Conservation (phyloP, 2,797 vertebrate genomes). For the Diceros bicornis region DNA sequence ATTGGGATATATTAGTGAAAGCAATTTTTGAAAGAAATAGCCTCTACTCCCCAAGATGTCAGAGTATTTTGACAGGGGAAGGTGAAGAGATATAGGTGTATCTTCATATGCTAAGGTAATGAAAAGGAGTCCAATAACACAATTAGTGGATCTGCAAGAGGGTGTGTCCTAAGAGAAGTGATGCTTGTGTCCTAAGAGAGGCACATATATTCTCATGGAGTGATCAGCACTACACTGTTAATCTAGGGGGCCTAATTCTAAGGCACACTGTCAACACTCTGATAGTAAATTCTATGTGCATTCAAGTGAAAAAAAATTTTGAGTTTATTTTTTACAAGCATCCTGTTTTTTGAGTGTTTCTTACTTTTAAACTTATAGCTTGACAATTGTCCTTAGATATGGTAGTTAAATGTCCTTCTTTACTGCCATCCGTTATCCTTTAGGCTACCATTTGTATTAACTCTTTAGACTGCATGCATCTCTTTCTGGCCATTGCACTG, state of each 20-base stretch:
- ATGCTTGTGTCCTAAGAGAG: too few relatives aligned
- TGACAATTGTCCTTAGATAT: neutral
- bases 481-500: neutral
- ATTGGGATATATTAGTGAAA: neutral
- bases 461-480: neutral
- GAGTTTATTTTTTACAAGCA: neutral
- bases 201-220: neutral
- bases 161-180: neutral
- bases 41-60: neutral
- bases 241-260: neutral
- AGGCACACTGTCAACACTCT: neutral
- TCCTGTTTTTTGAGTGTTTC: neutral
- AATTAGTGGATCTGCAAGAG: neutral
- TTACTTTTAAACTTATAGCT: neutral
- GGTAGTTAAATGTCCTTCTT: neutral
- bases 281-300: too few relatives aligned
- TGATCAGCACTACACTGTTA: neutral
- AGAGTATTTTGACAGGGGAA: neutral
- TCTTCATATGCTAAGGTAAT: neutral
- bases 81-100: neutral
- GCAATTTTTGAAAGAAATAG: neutral
- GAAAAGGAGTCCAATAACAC: neutral
- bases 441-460: neutral
- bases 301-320: neutral
- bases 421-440: neutral